Evolutionary conservation across 2,797 vertebrate species (phyloP).

Genomic region (Centropyge bicolor): DNA sequence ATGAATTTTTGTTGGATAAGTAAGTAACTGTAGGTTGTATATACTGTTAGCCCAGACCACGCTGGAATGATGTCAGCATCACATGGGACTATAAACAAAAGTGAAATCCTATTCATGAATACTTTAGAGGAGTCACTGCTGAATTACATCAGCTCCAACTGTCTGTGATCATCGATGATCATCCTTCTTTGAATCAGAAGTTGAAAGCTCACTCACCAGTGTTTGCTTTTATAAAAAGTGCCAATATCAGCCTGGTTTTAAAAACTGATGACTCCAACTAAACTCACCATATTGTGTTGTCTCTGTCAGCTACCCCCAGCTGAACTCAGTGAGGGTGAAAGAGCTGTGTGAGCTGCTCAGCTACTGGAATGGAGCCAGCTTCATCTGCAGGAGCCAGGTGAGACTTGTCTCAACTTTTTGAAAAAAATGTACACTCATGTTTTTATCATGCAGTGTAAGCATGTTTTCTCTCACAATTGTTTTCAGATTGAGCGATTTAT

Average conservation of each 20-base stretch:
- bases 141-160: neutral
- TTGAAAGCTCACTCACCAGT: neutral
- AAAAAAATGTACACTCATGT: neutral
- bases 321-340: slow-evolving; percentile 78
- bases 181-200: neutral
- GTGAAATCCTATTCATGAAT: neutral
- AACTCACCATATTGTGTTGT: slow-evolving; percentile 30
- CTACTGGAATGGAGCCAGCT: slow-evolving; percentile 86
- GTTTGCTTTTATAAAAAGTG: neutral
- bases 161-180: neutral
- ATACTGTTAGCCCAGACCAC: neutral
- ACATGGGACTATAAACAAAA: neutral
- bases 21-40: neutral
- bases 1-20: neutral
- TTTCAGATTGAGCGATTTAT: slow-evolving; percentile 84
- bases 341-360: slow-evolving; percentile 85
- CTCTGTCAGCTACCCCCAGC: slow-evolving; percentile 77
- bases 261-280: slow-evolving; percentile 26
- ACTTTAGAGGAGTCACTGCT: neutral
- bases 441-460: neutral
- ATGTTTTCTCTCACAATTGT: neutral
- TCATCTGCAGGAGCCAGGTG: slow-evolving; percentile 84
- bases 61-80: neutral
- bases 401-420: neutral
- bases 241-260: neutral